Conservation (phyloP, 2,888 invertebrate genomes). For the Tolmerus cingulatus region DNA sequence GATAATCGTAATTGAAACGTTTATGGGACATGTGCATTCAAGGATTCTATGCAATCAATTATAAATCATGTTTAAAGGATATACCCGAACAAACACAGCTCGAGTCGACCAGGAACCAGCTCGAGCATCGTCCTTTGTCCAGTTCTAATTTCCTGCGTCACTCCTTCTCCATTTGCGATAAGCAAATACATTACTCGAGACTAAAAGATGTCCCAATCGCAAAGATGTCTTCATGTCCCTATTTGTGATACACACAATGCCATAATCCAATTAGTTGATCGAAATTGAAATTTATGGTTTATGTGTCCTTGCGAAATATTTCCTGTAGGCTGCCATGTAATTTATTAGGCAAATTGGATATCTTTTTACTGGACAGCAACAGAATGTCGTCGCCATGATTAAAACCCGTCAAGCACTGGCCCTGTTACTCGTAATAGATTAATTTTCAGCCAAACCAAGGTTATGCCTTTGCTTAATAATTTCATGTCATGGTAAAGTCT, state of each 20-base stretch:
- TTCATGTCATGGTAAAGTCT: not conserved
- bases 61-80: slow-evolving; percentile 43
- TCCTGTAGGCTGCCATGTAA: slow-evolving; percentile 2
- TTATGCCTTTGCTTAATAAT: not conserved
- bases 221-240: slow-evolving; percentile 41
- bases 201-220: slow-evolving; percentile 40
- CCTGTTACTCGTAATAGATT: not conserved
- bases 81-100: slow-evolving; percentile 1
- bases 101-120: not conserved
- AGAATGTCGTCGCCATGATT: slow-evolving; percentile 12
- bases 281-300: slow-evolving; percentile 41
- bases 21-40: slow-evolving; percentile 43
- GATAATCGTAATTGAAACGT: slow-evolving; percentile 44
- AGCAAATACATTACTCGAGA: slow-evolving; percentile 44
- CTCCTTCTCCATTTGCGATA: slow-evolving; percentile 4
- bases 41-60: slow-evolving; percentile 39
- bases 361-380: not conserved
- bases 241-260: slow-evolving; percentile 31
- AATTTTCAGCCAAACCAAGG: not conserved
- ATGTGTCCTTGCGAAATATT: slow-evolving; percentile 5
- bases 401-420: not conserved
- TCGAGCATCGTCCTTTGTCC: not conserved
- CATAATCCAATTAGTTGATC: slow-evolving; percentile 41
- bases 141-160: slow-evolving; percentile 37
- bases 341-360: slow-evolving; percentile 22